Evolutionary conservation across 2,797 vertebrate species (phyloP).

Genomic region (Emys orbicularis): DNA sequence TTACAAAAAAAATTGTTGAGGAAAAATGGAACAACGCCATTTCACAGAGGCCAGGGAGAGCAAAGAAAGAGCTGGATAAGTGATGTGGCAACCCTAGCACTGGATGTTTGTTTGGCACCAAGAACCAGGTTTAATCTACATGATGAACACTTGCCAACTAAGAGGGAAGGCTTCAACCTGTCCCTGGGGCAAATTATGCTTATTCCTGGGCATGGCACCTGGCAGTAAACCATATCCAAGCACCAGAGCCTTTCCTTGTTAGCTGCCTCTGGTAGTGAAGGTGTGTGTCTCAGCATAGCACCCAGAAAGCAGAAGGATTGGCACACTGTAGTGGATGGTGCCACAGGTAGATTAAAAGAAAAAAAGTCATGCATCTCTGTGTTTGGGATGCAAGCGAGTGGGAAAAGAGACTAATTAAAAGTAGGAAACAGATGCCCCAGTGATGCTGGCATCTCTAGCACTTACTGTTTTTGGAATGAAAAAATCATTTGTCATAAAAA

Average conservation of each 20-base stretch:
- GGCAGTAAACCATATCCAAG: neutral
- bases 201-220: neutral
- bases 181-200: neutral
- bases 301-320: neutral
- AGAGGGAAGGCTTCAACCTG: neutral
- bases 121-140: neutral
- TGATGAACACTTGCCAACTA: neutral
- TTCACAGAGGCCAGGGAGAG: neutral
- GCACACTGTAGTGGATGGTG: neutral
- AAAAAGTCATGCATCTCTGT: slow-evolving; percentile 13
- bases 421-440: slow-evolving; percentile 72
- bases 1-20: neutral
- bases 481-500: slow-evolving; percentile 75
- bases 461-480: slow-evolving; percentile 76
- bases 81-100: neutral
- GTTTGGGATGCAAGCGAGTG: slow-evolving; percentile 22
- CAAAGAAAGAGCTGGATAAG: neutral
- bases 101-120: neutral
- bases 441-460: slow-evolving; percentile 61
- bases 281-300: slow-evolving; percentile 8
- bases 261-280: neutral
- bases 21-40: neutral
- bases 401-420: slow-evolving; percentile 67
- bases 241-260: neutral
- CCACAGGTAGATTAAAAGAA: neutral